Evolutionary conservation across 2,888 invertebrate genomes (phyloP), one percentile per base, ranked within the genome.

Genomic region (Sabatieria punctata): DNA sequence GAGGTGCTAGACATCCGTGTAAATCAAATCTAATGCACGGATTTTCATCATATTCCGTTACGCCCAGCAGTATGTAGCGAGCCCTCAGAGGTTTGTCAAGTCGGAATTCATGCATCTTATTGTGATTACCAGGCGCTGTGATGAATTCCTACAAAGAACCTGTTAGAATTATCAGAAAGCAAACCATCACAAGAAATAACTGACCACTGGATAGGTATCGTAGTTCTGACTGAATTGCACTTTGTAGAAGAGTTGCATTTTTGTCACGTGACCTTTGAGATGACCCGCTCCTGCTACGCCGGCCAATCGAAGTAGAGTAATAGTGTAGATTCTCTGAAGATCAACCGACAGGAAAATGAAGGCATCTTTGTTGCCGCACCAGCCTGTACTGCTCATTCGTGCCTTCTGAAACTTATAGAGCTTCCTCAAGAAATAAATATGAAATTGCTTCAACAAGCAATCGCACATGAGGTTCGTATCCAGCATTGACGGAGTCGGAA

Each of bases 271-370:
- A 42, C 91, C 91, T n/a, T 57, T 51, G 19, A 64, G 49, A 36
- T 54, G 53, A 2, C 64, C 64, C 37, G 50, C 52, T 25, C 60
- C 62, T 18, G 57, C 61, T 1, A 64, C 62, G 13, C 64, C 64
- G 4, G 61, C 55, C 40, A 65, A n/a, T 13, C 64, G 52, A 27
- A 64, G 48, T 13, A 59, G 60, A 4, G 61, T 64, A 45, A 64
- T 82, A 55, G 88, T 76, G 65, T 80, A 84, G n/a, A 88, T 79
- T 69, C 82, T 80, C 36, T 89, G 89, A 52, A 93, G 74, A 68
- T 93, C 91, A 1, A 93, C 88, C 60, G 85, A 88, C 6, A 89
- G 84, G 60, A 89, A 91, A 0, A 89, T 89, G 61, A 91, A 89
- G 0, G 88, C 83, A 71, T 91, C 91, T 47, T 65, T 65, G 70